These are phyloP conservation scores for Tiliacea citrago DNA, from an alignment of 2,888 invertebrate genomes.

Conservation along the genomic window DNA sequence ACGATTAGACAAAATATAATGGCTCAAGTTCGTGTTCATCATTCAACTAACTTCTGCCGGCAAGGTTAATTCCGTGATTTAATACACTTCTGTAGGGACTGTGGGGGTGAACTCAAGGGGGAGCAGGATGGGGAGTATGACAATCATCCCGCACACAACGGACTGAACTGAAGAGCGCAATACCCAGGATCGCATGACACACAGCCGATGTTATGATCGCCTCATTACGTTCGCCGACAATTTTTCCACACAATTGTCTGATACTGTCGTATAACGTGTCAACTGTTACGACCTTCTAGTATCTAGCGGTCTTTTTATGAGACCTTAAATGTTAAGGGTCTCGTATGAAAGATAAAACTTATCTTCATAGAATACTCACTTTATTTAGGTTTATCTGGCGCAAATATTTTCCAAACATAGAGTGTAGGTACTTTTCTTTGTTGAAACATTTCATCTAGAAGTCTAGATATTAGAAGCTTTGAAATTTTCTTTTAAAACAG, in stretches of 20 bases:
- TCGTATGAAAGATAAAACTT: constrained; percentile 17
- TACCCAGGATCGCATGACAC: constrained; percentile 53
- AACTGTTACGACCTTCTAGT: constrained; percentile 28
- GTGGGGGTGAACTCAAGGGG: constrained; percentile 4
- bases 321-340: constrained; percentile 28
- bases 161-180: constrained; percentile 49
- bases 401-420: not conserved
- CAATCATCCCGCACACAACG: constrained; percentile 60
- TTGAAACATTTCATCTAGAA: not conserved
- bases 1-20: constrained; percentile 51
- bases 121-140: constrained; percentile 32
- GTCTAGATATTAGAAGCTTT: not conserved
- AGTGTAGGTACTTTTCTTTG: not conserved
- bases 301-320: constrained; percentile 43
- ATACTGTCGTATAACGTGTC: constrained; percentile 34
- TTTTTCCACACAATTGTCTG: constrained; percentile 48
- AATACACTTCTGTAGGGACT: constrained; percentile 44
- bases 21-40: constrained; percentile 60
- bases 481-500: not conserved
- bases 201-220: constrained; percentile 51
- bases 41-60: constrained; percentile 60
- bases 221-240: constrained; percentile 44
- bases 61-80: constrained; percentile 65
- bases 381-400: constrained; percentile 30
- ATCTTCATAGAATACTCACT: not conserved